Percentiles rank a stretch among this genome's conserved stretches.
Conservation (phyloP, 2,797 vertebrate species). For the Microcaecilia unicolor region DNA sequence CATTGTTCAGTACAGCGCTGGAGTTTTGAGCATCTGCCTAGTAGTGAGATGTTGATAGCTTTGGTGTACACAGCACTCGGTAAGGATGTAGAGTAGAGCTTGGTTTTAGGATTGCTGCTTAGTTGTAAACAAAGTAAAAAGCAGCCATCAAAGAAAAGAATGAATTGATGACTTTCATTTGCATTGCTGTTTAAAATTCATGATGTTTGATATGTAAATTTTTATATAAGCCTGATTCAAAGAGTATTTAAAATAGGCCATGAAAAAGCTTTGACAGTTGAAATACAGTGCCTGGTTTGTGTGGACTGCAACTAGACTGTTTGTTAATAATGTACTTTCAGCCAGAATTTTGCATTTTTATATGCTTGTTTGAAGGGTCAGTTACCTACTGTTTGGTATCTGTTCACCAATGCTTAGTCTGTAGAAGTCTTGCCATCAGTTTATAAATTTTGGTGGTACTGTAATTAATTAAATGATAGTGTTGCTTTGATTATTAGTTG, state of each 20-base stretch:
- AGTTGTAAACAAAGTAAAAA: neutral
- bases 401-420: accelerated
- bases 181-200: constrained; percentile 5
- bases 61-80: no score
- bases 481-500: no score
- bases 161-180: neutral
- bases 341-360: neutral
- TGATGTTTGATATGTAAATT: constrained; percentile 1
- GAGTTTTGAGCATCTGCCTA: no score
- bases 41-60: no score
- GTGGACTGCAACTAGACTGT: no score
- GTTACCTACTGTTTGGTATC: neutral
- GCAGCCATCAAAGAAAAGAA: no score
- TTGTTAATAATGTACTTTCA: neutral
- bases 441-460: no score
- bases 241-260: neutral
- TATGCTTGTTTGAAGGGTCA: neutral
- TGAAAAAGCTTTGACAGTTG: neutral
- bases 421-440: no score
- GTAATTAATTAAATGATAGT: no score
- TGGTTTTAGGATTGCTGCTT: constrained; percentile 17
- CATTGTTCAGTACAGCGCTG: no score
- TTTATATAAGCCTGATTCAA: neutral
- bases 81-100: neutral
- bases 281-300: neutral